Evolutionary conservation across 2,113 vertebrate species (phyloP), one percentile per base, ranked within the genome.

Genomic region (Melanotaenia duboulayi): DNA sequence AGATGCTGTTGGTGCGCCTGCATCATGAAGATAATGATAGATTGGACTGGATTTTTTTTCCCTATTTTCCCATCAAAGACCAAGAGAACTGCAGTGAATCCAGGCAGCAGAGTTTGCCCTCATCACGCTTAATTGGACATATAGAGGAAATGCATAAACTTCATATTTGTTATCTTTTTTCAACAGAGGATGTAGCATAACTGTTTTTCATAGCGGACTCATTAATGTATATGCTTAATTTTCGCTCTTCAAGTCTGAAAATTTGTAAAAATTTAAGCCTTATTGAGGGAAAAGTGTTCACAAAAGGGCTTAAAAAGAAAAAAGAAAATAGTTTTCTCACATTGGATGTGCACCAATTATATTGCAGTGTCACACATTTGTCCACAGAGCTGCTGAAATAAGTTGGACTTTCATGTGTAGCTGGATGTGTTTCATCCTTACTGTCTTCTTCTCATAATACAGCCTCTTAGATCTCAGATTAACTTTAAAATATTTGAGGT

Each of bases 1-100:
- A 70, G 65, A 61, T 58, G 14, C 61, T 67, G 69, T 74, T 78
- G 78, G 76, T 82, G 67, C 78, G 76, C 57, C 54, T 52, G 56
- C 71, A 42, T 78, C 65, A 54, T 48, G n/a, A 74, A 65, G 11
- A 50, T 86, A 83, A 84, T 86, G 44, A 88, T 66, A 65, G 71
- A n/a, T 32, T 76, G 35, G 35, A 28, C 46, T 20, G 9, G 49
- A 71, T 78, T 65, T 52, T 11, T 11, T 65, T 64, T 46, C 57
- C 72, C 14, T 62, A 23, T 25, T 63, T 32, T 32, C 11, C 20
- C 10, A 25, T 14, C 22, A 66, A 54, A 8, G 35, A 12, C n/a
- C 14, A 9, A 23, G 6, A 23, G 13, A 58, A 52, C 56, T 50
- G 51, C 67, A 39, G 17, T 22, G n/a, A 64, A 3, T 3, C 61